These are phyloP conservation scores for Cantharis nigra DNA, from an alignment of 2,888 invertebrate species.

Conservation along the genomic window DNA sequence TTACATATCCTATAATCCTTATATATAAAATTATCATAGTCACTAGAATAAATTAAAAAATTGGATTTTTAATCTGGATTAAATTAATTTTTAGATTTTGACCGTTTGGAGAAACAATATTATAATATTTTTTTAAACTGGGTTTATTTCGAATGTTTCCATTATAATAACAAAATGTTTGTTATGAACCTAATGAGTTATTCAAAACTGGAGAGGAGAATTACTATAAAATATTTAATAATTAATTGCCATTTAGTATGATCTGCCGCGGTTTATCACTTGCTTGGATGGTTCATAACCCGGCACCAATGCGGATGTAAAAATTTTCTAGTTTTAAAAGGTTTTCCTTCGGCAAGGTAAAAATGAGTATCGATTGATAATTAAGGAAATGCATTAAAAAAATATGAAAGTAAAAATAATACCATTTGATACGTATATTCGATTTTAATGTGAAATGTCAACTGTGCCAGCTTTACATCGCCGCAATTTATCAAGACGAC, in stretches of 20 bases:
- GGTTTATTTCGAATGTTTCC: too few species aligned
- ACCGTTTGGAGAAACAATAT: too few species aligned
- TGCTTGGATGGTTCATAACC: background rate
- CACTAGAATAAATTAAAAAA: too few species aligned
- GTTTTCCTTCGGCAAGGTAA: background rate
- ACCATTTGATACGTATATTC: slow-evolving; percentile 13
- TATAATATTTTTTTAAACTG: too few species aligned
- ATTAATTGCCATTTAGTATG: background rate
- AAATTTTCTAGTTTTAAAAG: background rate
- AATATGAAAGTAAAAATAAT: background rate
- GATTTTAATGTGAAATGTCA: slow-evolving; percentile 33
- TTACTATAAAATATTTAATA: background rate
- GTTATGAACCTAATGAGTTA: too few species aligned
- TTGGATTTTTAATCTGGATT: too few species aligned
- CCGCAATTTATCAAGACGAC: slow-evolving; percentile 48
- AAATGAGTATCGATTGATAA: background rate
- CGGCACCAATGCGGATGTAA: background rate
- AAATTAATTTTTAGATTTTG: too few species aligned
- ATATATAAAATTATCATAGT: too few species aligned
- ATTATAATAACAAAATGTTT: too few species aligned
- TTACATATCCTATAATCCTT: too few species aligned
- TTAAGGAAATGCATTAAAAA: background rate
- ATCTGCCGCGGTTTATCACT: background rate
- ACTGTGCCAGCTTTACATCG: slow-evolving; percentile 42
- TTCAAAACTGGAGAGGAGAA: background rate